phyloP scores from a whole-genome alignment of 1,140 invertebrate species.

The Brachystomella parvula region DNA sequence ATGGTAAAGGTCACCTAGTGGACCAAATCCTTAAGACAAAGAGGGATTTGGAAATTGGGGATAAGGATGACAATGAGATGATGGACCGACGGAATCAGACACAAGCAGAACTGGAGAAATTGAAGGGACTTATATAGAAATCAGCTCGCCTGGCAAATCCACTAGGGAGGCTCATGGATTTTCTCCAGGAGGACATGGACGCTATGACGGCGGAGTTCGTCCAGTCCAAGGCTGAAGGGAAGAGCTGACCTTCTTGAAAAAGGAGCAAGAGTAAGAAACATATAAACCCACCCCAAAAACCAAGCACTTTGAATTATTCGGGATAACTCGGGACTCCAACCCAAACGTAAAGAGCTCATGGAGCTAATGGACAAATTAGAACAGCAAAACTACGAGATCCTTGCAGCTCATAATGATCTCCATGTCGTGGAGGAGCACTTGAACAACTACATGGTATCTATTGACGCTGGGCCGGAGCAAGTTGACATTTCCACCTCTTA shows the following conservation, averaged over 20 bases:
- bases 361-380: not conserved
- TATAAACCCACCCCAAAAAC: not conserved
- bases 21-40: conserved; percentile 56
- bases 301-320: not conserved
- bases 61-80: conserved; percentile 12
- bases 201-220: conserved; percentile 84
- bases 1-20: conserved; percentile 43
- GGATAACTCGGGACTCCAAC: not conserved
- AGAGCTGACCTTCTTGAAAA: conserved; percentile 58
- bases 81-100: conserved; percentile 51
- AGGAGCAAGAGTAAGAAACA: conserved; percentile 60
- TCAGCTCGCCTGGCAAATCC: conserved; percentile 80
- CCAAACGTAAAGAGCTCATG: not conserved
- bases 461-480: not conserved
- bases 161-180: conserved; percentile 81
- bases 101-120: conserved; percentile 69
- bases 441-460: not conserved
- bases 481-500: not conserved
- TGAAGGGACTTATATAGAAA: conserved; percentile 74
- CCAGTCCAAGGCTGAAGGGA: conserved; percentile 71
- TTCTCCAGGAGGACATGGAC: conserved; percentile 89
- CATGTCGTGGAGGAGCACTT: not conserved
- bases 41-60: conserved; percentile 49
- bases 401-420: not conserved
- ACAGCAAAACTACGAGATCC: not conserved